Conservation (phyloP, 2,797 vertebrate genomes). For the Acipenser ruthenus region DNA sequence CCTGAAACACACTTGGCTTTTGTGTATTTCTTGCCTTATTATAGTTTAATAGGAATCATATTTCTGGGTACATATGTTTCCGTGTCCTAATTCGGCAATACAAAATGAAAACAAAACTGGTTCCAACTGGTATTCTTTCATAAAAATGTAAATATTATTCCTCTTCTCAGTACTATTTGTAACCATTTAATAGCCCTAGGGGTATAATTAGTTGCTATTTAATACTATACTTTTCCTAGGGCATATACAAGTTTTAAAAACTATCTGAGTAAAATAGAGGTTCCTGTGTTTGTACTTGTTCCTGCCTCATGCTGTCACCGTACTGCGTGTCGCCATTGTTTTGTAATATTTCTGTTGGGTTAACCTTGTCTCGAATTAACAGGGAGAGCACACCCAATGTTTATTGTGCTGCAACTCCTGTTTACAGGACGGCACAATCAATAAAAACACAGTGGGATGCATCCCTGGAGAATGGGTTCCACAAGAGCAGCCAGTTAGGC, state of each 20-base stretch:
- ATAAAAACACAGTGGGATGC: slow-evolving; percentile 3
- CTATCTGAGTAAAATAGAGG: slow-evolving; percentile 53
- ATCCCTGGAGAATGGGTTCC: slow-evolving; percentile 7
- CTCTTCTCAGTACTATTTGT: not conserved
- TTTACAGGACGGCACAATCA: slow-evolving; percentile 11
- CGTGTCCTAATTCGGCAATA: not conserved
- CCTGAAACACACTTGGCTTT: not conserved
- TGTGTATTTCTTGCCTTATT: not conserved
- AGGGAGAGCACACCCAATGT: slow-evolving; percentile 17
- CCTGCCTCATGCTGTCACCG: slow-evolving; percentile 60
- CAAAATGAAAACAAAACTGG: too few relatives aligned
- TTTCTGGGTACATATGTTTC: not conserved
- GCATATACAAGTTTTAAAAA: not conserved
- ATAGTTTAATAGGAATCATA: not conserved
- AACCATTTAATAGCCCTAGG: not conserved
- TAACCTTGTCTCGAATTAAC: slow-evolving; percentile 13
- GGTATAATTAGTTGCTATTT: slow-evolving; percentile 6
- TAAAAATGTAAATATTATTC: not conserved
- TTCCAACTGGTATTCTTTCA: too few relatives aligned
- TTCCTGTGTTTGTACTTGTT: slow-evolving; percentile 75
- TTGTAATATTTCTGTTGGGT: slow-evolving; percentile 38
- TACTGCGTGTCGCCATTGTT: slow-evolving; percentile 63
- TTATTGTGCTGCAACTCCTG: slow-evolving; percentile 10
- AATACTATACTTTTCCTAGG: not conserved
- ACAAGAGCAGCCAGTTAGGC: not conserved